Evolutionary conservation across 2,888 invertebrate genomes (phyloP).

Genomic region (Hyles lineata): DNA sequence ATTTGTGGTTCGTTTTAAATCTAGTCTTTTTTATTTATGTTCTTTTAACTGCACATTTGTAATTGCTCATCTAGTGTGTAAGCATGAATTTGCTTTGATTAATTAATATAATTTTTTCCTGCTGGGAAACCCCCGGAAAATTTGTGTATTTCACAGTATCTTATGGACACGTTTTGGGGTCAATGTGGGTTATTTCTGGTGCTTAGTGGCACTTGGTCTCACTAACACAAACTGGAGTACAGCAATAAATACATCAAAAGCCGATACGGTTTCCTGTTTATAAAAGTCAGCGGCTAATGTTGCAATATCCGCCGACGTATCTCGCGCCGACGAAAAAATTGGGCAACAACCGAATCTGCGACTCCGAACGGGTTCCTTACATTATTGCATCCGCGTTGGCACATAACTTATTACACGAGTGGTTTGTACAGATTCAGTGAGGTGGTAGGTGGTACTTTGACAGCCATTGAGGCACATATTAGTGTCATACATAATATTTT

Average conservation of each 20-base stretch:
- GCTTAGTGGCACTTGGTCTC: background rate
- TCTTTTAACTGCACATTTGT: background rate
- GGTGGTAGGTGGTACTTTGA: no score
- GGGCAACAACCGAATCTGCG: conserved; percentile 1
- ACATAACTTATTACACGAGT: background rate
- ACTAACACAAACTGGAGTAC: conserved; percentile 16
- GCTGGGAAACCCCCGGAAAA: background rate
- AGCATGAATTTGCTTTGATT: background rate
- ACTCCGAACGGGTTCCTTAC: conserved; percentile 26
- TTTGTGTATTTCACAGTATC: background rate
- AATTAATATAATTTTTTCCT: no score
- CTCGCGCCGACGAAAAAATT: conserved; percentile 39
- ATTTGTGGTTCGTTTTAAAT: background rate
- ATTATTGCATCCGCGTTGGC: conserved; percentile 11
- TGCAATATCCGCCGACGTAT: conserved; percentile 56
- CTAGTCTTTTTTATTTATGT: background rate
- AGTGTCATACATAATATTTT: no score
- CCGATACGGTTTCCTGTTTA: conserved; percentile 56
- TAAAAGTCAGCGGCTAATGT: conserved; percentile 46
- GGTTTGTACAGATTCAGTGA: background rate
- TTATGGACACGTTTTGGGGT: background rate
- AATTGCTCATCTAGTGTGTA: no score
- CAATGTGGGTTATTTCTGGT: background rate
- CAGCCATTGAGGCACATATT: no score
- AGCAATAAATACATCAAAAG: conserved; percentile 36